Evolutionary conservation across 1,140 invertebrate genomes (phyloP), one percentile per base, ranked within the genome.

Genomic region (Euwallacea fornicatus): DNA sequence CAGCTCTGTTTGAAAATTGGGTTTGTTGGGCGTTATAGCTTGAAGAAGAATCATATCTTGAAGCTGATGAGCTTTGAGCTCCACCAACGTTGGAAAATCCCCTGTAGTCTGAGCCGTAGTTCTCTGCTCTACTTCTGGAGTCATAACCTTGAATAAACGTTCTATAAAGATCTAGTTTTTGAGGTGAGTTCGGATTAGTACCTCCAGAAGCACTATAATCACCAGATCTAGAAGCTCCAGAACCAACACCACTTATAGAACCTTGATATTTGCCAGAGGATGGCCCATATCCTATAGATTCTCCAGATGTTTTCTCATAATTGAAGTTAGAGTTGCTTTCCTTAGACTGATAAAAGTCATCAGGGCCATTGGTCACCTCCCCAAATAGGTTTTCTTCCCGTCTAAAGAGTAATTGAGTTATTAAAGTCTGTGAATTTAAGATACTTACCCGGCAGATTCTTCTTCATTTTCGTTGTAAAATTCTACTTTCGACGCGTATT

Each of bases 1-100:
- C 62, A 15, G 54, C 71, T 15, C 55, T 58, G 55, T 33, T 33
- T 2, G 13, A 58, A 58, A 58, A 58, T 58, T n/a, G 21, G 21
- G 21, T 33, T 33, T 33, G 21, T 1, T 33, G 21, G 21, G 21
- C 21, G 21, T 33, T 33, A 33, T 33, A 33, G 4, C 21, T 33
- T 33, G 21, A 33, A 33, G 21, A 33, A 2, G 46, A 50, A 13
- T 50, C 46, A 13, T 50, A 50, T 13, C 46, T 50, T 10, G 46
- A 2, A 13, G 46, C 46, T 33, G 21, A 33, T 33, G 21, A 33
- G 13, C 46, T 50, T 13, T 50, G 46, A 50, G 46, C 9, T 13
- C 46, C 46, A 33, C 21, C 21, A 33, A 33, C 4, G 21, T 33
- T 33, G 21, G 21, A 33, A 33, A 4, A 33, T 1, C 21, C 21